Evolutionary conservation across 2,113 vertebrate genomes (phyloP).

Genomic region (Pseudorasbora parva): DNA sequence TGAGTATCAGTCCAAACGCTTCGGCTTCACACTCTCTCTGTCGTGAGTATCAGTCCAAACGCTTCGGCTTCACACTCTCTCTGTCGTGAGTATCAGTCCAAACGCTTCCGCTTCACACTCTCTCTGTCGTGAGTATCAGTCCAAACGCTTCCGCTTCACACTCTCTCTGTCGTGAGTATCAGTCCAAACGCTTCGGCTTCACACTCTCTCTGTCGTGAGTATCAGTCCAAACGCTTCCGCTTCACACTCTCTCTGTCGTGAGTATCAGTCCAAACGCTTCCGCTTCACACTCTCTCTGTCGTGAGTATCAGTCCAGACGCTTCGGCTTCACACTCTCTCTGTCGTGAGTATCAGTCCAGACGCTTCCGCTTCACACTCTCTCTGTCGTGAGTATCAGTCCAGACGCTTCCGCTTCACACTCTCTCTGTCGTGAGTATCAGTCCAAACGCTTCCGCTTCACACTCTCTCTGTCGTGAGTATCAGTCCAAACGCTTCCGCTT

Average conservation of each 20-base stretch:
- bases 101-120: slow-evolving; percentile 95
- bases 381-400: slow-evolving; percentile 84
- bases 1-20: slow-evolving; percentile 84
- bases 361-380: slow-evolving; percentile 94
- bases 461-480: slow-evolving; percentile 87
- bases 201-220: slow-evolving; percentile 90
- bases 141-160: slow-evolving; percentile 96
- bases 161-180: slow-evolving; percentile 87
- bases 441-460: slow-evolving; percentile 96
- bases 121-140: slow-evolving; percentile 84
- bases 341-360: slow-evolving; percentile 81
- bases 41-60: slow-evolving; percentile 84
- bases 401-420: slow-evolving; percentile 95
- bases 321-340: slow-evolving; percentile 95
- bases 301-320: slow-evolving; percentile 82
- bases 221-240: slow-evolving; percentile 86
- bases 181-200: slow-evolving; percentile 92
- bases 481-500: slow-evolving; percentile 92
- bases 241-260: slow-evolving; percentile 93
- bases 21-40: slow-evolving; percentile 93
- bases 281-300: slow-evolving; percentile 92
- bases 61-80: slow-evolving; percentile 92
- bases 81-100: slow-evolving; percentile 85
- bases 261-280: slow-evolving; percentile 84
- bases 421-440: slow-evolving; percentile 84